phyloP scores from a whole-genome alignment of 2,797 vertebrate genomes.

The Cottoperca gobio region DNA sequence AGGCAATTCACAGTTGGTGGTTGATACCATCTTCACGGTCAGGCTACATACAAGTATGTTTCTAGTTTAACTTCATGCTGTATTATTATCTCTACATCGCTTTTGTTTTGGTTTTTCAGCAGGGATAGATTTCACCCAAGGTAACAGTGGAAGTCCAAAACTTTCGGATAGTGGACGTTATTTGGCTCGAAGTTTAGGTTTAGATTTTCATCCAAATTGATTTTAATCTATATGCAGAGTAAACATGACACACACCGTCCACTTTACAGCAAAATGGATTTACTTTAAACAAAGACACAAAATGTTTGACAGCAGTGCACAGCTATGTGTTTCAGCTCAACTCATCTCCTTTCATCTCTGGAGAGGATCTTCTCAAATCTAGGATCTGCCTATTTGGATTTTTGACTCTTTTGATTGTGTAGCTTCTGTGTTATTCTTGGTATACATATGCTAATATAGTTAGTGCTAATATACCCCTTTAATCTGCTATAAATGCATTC shows the following conservation, averaged over 20 bases:
- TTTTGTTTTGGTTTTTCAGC: constrained; percentile 79
- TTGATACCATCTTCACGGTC: constrained; percentile 75
- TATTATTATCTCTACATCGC: constrained; percentile 75
- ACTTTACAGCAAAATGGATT: constrained; percentile 60
- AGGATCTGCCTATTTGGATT: constrained; percentile 30
- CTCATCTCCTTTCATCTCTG: constrained; percentile 59
- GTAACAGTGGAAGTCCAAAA: constrained; percentile 75
- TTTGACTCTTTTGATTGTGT: constrained; percentile 26
- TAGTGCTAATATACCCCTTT: not conserved
- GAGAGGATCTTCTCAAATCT: constrained; percentile 35
- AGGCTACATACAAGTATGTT: constrained; percentile 73
- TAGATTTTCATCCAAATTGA: constrained; percentile 78
- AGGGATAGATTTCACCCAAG: constrained; percentile 78
- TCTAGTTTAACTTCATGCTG: constrained; percentile 76
- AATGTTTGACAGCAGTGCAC: constrained; percentile 55
- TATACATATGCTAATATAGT: not conserved
- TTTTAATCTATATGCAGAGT: constrained; percentile 78
- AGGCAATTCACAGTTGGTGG: constrained; percentile 54
- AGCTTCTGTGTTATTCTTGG: constrained; percentile 3
- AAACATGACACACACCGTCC: constrained; percentile 79
- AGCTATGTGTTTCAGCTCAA: constrained; percentile 53
- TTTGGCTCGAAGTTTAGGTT: constrained; percentile 70
- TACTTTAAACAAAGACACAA: constrained; percentile 62
- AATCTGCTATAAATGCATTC: not conserved
- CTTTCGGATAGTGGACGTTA: constrained; percentile 65